phyloP scores from a whole-genome alignment of 2,888 invertebrate genomes.

The Drosophila phalerata region DNA sequence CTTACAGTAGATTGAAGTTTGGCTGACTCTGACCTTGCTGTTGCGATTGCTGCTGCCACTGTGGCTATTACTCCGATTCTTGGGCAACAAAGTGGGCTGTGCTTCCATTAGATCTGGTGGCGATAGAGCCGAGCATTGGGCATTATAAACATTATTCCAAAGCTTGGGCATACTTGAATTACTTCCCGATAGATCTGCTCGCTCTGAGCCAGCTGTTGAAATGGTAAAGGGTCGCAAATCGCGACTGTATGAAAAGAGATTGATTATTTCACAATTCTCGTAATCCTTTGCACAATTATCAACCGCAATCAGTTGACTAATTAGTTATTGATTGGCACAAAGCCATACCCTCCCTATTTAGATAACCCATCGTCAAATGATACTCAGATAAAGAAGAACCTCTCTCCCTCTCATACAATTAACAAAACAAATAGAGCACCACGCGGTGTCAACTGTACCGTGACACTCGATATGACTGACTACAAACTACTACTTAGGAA shows the following conservation, averaged over 20 bases:
- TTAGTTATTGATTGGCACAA: conserved; percentile 73
- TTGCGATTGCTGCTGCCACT: conserved; percentile 45
- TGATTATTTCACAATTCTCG: conserved; percentile 57
- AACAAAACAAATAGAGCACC: conserved; percentile 5
- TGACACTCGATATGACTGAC: conserved; percentile 13
- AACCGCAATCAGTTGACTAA: conserved; percentile 67
- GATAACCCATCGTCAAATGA: conserved; percentile 60
- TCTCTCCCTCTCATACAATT: background rate
- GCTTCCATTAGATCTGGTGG: conserved; percentile 80
- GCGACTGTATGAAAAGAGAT: conserved; percentile 44
- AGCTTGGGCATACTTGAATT: conserved; percentile 76
- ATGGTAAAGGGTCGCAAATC: conserved; percentile 70
- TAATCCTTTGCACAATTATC: conserved; percentile 46
- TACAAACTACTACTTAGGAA: background rate
- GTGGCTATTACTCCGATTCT: conserved; percentile 65
- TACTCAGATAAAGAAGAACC: conserved; percentile 32
- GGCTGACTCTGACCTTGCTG: conserved; percentile 72
- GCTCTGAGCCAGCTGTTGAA: conserved; percentile 39
- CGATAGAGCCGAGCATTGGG: conserved; percentile 48
- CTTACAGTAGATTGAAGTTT: background rate
- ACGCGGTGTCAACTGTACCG: conserved; percentile 35
- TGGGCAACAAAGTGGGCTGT: conserved; percentile 73
- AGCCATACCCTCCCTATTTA: conserved; percentile 47
- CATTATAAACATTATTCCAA: conserved; percentile 58
- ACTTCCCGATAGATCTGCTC: conserved; percentile 10